Percentiles rank a stretch among this genome's conserved stretches.
Evolutionary conservation across 64 coral and sea anemone genomes (phyloP).

Genomic region (Pachyseris speciosa): DNA sequence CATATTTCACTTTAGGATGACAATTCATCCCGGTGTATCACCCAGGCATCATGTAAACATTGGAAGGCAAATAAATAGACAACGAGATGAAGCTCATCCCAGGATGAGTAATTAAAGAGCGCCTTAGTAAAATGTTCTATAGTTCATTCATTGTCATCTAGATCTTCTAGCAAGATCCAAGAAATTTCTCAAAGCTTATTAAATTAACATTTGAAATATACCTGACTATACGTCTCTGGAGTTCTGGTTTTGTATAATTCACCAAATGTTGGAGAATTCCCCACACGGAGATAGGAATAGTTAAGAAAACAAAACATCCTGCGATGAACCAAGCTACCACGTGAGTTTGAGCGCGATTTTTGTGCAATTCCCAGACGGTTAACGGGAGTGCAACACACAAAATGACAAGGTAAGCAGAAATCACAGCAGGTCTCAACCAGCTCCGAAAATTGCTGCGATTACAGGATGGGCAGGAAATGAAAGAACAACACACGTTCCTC

Average conservation of each 20-base stretch:
- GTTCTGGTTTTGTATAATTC: constrained; percentile 92
- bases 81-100: too few relatives aligned
- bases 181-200: too few relatives aligned
- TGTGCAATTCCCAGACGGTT: constrained; percentile 92
- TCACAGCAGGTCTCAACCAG: constrained; percentile 84
- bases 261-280: constrained; percentile 97
- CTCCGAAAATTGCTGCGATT: constrained; percentile 36
- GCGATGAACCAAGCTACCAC: constrained; percentile 95
- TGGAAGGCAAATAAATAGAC: too few relatives aligned
- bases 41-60: too few relatives aligned
- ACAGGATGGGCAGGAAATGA: neutral
- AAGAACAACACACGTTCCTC: neutral
- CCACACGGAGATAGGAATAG: constrained; percentile 90
- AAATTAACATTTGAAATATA: too few relatives aligned
- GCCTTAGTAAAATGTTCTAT: too few relatives aligned
- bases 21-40: too few relatives aligned
- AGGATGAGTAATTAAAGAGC: too few relatives aligned
- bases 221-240: constrained; percentile 93
- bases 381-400: constrained; percentile 93
- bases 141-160: too few relatives aligned
- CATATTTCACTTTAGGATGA: too few relatives aligned
- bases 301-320: constrained; percentile 95
- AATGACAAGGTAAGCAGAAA: constrained; percentile 83
- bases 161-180: too few relatives aligned
- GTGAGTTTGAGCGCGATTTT: constrained; percentile 78